These are phyloP conservation scores for Drosophila sordidapex DNA, from an alignment of 2,888 invertebrate species.

Conservation along the genomic window DNA sequence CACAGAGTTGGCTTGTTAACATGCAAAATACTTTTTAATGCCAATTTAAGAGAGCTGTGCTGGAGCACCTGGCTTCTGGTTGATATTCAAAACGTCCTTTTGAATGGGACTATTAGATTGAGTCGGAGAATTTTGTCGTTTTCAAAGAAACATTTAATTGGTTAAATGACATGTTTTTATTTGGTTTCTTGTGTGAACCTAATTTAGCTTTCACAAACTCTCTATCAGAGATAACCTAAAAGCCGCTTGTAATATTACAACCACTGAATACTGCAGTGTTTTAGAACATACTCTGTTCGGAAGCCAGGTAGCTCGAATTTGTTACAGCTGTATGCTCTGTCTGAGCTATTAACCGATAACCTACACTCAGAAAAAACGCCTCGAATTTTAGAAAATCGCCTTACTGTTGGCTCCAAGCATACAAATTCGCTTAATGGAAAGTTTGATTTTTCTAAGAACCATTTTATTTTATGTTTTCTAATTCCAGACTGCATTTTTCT, in stretches of 20 bases:
- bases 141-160: neutral
- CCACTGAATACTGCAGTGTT: neutral
- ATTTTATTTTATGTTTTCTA: too few relatives aligned
- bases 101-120: slow-evolving; percentile 7
- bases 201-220: neutral
- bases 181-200: neutral
- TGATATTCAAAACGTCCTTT: slow-evolving; percentile 5
- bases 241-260: neutral
- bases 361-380: too few relatives aligned
- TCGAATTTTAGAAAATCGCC: too few relatives aligned
- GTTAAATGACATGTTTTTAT: neutral
- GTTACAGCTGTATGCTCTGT: neutral
- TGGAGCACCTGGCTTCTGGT: slow-evolving; percentile 20
- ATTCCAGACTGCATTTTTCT: neutral
- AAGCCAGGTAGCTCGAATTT: neutral
- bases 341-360: too few relatives aligned
- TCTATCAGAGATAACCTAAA: neutral
- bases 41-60: slow-evolving; percentile 56
- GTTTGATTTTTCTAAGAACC: too few relatives aligned
- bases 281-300: neutral
- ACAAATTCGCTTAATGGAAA: too few relatives aligned
- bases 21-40: slow-evolving; percentile 76
- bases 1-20: slow-evolving; percentile 64
- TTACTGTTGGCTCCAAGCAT: too few relatives aligned
- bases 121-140: neutral